These are phyloP conservation scores for Esox masquinongy DNA, from an alignment of 2,797 vertebrate genomes.

Conservation along the genomic window DNA sequence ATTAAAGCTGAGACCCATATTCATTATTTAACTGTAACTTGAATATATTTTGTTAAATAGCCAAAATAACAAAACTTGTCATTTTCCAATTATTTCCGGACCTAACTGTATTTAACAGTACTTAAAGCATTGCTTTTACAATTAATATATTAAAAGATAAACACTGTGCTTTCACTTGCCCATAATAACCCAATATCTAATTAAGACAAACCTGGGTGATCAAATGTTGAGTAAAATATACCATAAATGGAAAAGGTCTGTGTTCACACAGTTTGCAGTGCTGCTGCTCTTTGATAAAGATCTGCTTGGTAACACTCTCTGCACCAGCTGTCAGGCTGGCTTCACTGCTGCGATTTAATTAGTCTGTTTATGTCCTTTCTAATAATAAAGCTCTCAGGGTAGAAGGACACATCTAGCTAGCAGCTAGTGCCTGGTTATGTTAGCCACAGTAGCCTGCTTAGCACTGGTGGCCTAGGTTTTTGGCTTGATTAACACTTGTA, in stretches of 20 bases:
- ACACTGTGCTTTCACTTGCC: neutral
- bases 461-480: constrained; percentile 82
- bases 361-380: constrained; percentile 99
- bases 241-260: neutral
- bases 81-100: no score
- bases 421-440: constrained; percentile 53
- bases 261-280: constrained; percentile 80
- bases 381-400: constrained; percentile 99
- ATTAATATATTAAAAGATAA: neutral
- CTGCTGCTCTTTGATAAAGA: constrained; percentile 96
- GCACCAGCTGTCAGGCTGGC: constrained; percentile 99
- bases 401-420: constrained; percentile 92
- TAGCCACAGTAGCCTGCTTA: constrained; percentile 69
- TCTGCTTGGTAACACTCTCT: constrained; percentile 97
- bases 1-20: no score
- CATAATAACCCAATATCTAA: neutral
- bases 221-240: constrained; percentile 2
- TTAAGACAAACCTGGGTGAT: neutral
- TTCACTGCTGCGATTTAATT: constrained; percentile 99
- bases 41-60: no score
- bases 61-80: no score
- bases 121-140: neutral
- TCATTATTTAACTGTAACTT: no score
- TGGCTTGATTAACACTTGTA: neutral
- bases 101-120: neutral